Percentiles rank a stretch among this genome's conserved stretches.
Conservation (phyloP, 2,113 vertebrate species). For the Phaethornis superciliosus region DNA sequence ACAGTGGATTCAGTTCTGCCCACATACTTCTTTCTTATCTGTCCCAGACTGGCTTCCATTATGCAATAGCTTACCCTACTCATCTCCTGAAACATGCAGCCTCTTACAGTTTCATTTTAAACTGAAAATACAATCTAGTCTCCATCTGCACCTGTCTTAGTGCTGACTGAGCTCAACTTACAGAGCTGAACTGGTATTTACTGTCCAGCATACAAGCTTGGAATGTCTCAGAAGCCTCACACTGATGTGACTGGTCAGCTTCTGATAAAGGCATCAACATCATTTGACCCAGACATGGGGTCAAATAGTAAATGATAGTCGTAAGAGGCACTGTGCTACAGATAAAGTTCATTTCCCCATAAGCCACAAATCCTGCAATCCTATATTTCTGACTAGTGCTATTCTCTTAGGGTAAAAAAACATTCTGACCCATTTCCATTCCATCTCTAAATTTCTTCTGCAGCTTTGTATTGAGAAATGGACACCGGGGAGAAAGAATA, state of each 20-base stretch:
- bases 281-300: background rate
- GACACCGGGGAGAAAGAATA: fast-evolving
- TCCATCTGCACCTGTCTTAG: background rate
- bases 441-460: background rate
- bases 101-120: background rate
- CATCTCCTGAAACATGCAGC: background rate
- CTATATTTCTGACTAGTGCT: background rate
- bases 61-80: background rate
- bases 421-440: background rate
- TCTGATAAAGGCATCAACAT: background rate
- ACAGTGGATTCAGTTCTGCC: background rate
- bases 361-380: background rate
- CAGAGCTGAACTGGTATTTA: background rate
- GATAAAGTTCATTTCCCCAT: background rate
- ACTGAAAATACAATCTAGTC: background rate
- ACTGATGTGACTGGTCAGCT: background rate
- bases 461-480: background rate
- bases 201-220: background rate
- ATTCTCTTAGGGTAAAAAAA: background rate
- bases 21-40: background rate
- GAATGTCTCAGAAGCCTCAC: background rate
- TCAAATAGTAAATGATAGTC: background rate
- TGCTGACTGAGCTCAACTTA: background rate
- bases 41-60: background rate
- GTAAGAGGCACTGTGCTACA: background rate